These are phyloP conservation scores for Girardinus metallicus DNA, from an alignment of 2,797 vertebrate genomes.

Conservation along the genomic window DNA sequence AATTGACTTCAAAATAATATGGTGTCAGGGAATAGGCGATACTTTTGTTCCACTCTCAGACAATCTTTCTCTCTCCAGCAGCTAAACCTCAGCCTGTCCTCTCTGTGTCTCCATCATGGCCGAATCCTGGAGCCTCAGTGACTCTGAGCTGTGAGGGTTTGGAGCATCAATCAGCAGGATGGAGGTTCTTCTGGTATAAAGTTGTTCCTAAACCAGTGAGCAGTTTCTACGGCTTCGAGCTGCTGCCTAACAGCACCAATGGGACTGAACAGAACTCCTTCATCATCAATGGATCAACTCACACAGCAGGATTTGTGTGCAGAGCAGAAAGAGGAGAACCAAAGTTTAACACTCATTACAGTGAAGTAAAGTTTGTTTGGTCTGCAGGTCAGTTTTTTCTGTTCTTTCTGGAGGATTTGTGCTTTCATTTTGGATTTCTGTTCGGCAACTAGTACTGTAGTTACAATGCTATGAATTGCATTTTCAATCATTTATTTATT, in stretches of 20 bases:
- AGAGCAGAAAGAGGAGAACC: constrained; percentile 12
- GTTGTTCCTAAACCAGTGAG: background rate
- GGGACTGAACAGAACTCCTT: constrained; percentile 35
- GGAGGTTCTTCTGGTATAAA: constrained; percentile 19
- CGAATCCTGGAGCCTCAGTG: constrained; percentile 56
- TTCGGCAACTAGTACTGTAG: no score
- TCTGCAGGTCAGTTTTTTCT: background rate
- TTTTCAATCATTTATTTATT: no score
- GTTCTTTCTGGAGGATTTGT: background rate
- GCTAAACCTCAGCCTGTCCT: constrained; percentile 22
- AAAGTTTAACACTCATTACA: background rate
- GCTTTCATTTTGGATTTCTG: background rate
- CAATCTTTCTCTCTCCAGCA: background rate
- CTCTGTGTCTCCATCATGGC: constrained; percentile 53
- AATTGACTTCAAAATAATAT: background rate
- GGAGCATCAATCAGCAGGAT: constrained; percentile 8
- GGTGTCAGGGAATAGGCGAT: background rate
- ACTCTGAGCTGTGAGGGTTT: constrained; percentile 44
- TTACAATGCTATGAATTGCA: no score
- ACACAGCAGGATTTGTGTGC: constrained; percentile 40
- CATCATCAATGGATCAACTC: constrained; percentile 26
- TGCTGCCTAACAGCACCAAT: constrained; percentile 3
- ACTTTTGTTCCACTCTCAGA: background rate
- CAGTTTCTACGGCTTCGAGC: background rate
- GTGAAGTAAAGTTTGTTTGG: background rate